Base-by-base conservation (phyloP, 2,113 vertebrate species). In the Xiphophorus maculatus region DNA sequence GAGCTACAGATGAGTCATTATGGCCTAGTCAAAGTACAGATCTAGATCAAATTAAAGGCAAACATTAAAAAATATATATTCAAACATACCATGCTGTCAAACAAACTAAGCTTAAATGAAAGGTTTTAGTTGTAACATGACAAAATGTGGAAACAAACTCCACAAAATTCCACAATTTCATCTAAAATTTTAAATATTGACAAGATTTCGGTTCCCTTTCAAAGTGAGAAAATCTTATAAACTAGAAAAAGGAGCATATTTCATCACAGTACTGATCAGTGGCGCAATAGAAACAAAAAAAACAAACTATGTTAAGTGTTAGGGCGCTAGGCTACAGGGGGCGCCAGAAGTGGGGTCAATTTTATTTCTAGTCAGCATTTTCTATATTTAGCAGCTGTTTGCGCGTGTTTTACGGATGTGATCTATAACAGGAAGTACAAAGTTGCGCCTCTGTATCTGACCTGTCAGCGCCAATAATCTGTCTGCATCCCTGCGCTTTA, bases 401-500 rank as follows among this genome's bases (percentile, higher is more conserved):
- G 32, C 32, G 32, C 5, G 6, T 7, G 32, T 33, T 37, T 12
- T 37, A 11, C 0, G 35, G 35, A 37, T 35, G 35, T 10, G 35
- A 35, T 37, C 35, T 37, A 37, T 12, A 37, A 12, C 35, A 37
- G 10, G 11, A 37, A 35, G 35, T 10, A 35, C 35, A 35, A 35
- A 35, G 35, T 35, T 35, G 35, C 35, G 1, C 35, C 35, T 35
- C 35, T 35, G 2, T 35, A 10, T 3, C 35, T 37, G 80, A 78
- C 74, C 79, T 80, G 84, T 83, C 84, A 78, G 70, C 76, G 76
- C 73, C 85, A 78, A 86, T 90, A 85, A 83, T 88, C 33, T 74
- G 80, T 77, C 79, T 81, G 17, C 69, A 69, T 60, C 80, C 69
- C 69, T 61, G 68, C 72, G 76, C 30, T 82, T 80, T 64, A 76